Base-by-base conservation (phyloP, 2,113 vertebrate species). In the Polypterus senegalus region DNA sequence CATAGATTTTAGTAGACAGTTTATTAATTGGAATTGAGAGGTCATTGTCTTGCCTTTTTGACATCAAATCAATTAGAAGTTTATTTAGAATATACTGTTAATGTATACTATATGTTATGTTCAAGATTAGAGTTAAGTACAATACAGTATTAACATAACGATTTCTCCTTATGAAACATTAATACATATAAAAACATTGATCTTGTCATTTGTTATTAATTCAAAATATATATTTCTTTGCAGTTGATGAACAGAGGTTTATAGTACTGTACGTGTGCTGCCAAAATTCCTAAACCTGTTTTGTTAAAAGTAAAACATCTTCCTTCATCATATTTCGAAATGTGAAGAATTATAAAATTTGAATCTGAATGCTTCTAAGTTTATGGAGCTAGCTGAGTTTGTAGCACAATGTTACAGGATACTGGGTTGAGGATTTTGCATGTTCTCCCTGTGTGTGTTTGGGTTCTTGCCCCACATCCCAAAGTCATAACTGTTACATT, bases 11-110 rank as follows among this genome's bases (percentile, higher is more conserved):
- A 86, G 88, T 85, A 79, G 86, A 91, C 89, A 94, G 94, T 96
- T 94, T 97, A 92, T 94, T 98, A 94, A 97, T 95, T 96, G 88
- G 87, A 90, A 92, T 89, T 91, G 88, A 95, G 89, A 91, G 92
- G 86, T 92, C 91, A 89, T 93, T 93, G 92, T 91, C 76, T 92
- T 89, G 90, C 92, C 88, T 86, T 94, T 93, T 93, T 95, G 91
- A 94, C 90, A 89, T 87, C 80, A 86, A 90, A 93, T 96, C 92
- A 93, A 86, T 95, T 81, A 88, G 88, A 93, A 91, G 90, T 82
- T 89, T 90, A 87, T 92, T 94, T 93, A 84, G 89, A 83, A 89
- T 86, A 90, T 93, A 92, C 86, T 82, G 79, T 86, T 88, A 81
- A 84, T 83, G 74, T 74, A 51, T 71, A 61, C 76, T 79, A 46